These are phyloP conservation scores for Prorops nasuta DNA, from an alignment of 1,140 invertebrate species.

Conservation along the genomic window DNA sequence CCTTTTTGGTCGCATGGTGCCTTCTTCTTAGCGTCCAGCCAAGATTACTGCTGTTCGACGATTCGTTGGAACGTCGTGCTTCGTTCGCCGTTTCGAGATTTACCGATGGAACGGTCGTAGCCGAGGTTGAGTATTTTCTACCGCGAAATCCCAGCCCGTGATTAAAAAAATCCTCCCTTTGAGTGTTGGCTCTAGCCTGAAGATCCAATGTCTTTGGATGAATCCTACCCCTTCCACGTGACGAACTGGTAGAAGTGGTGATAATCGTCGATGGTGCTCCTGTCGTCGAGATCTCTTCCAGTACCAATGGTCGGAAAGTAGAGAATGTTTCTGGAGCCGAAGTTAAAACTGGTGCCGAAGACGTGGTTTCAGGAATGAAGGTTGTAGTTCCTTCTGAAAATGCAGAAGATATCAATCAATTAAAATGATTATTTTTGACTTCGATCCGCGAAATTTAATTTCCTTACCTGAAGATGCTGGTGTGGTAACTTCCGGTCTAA, in stretches of 20 bases:
- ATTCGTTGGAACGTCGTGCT: not conserved
- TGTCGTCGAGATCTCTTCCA: not conserved
- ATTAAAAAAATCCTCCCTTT: conserved; percentile 49
- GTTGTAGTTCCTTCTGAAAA: too few species aligned
- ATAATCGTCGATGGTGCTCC: conserved; percentile 6
- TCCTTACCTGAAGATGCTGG: too few species aligned
- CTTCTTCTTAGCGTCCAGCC: conserved; percentile 47
- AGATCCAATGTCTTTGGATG: conserved; percentile 19
- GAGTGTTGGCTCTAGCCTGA: conserved; percentile 10
- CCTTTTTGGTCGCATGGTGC: conserved; percentile 12
- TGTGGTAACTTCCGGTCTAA: not conserved
- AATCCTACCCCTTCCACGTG: conserved; percentile 20
- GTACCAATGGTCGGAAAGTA: conserved; percentile 3
- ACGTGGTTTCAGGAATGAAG: too few species aligned
- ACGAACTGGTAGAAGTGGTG: conserved; percentile 16
- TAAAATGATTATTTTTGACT: not conserved
- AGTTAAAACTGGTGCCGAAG: not conserved
- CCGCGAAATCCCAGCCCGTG: conserved; percentile 48
- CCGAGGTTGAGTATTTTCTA: conserved; percentile 27
- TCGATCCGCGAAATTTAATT: not conserved
- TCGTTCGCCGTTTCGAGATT: too few species aligned
- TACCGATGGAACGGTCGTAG: conserved; percentile 9
- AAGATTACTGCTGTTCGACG: conserved; percentile 35
- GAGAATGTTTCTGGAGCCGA: not conserved
- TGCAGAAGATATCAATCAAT: too few species aligned